Conservation (phyloP, 2,113 vertebrate species). For the Myiagra hebetior region DNA sequence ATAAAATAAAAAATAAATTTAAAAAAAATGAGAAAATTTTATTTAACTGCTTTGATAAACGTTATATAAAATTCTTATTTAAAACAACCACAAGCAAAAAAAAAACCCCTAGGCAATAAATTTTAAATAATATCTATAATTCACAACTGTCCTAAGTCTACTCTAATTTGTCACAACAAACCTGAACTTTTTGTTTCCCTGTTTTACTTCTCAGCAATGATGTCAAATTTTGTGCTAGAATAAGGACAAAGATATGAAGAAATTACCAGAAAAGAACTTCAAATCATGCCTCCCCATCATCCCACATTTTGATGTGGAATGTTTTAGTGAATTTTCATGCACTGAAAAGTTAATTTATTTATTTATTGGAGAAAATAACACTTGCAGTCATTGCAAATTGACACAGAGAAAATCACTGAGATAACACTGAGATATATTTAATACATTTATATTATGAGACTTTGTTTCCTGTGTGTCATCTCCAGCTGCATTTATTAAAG, state of each 20-base stretch:
- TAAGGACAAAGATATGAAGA: background rate
- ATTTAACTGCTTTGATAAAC: background rate
- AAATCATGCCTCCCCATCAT: background rate
- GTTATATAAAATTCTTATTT: background rate
- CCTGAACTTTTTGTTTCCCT: background rate
- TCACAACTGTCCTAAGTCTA: background rate
- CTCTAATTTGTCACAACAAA: background rate
- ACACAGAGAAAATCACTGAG: background rate
- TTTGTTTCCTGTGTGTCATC: background rate
- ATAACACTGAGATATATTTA: background rate
- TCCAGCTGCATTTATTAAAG: background rate
- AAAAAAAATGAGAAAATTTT: background rate
- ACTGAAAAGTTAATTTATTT: background rate
- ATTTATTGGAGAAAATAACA: background rate
- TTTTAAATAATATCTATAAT: background rate
- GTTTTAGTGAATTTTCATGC: background rate
- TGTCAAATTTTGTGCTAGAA: background rate
- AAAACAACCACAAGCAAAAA: background rate
- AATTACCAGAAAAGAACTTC: background rate
- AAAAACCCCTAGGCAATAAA: accelerated
- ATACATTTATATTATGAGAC: background rate
- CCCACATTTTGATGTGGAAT: background rate
- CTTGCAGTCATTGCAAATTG: background rate
- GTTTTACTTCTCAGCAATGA: background rate
- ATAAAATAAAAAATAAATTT: background rate